Evolutionary conservation across 2,888 invertebrate genomes (phyloP).

Genomic region (Ligdia adustata): DNA sequence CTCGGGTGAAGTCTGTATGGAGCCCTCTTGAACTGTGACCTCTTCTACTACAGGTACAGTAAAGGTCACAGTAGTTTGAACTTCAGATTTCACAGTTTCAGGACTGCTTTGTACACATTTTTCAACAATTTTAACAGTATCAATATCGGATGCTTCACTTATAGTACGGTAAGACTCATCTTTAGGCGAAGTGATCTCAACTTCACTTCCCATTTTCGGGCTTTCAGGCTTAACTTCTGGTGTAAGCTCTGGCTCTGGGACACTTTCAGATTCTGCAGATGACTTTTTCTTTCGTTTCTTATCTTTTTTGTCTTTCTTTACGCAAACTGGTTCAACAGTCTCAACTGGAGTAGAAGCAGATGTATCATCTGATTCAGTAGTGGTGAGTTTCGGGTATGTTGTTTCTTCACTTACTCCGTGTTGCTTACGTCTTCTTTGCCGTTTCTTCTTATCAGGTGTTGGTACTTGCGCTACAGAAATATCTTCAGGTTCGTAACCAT

Average conservation of each 20-base stretch:
- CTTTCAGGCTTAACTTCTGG: conserved; percentile 61
- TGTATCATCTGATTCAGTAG: conserved; percentile 69
- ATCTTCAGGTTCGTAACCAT: conserved; percentile 90
- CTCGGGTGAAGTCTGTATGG: conserved; percentile 85
- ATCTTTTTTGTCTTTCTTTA: conserved; percentile 61
- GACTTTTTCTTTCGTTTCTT: conserved; percentile 81
- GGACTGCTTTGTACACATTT: conserved; percentile 84
- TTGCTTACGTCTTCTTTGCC: conserved; percentile 70
- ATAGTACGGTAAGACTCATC: conserved; percentile 85
- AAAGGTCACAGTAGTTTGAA: conserved; percentile 81
- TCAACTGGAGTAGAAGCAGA: conserved; percentile 57
- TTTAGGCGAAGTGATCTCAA: conserved; percentile 78
- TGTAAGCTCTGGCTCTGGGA: conserved; percentile 41
- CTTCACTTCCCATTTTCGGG: conserved; percentile 76
- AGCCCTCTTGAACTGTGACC: conserved; percentile 82
- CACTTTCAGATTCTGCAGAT: conserved; percentile 40
- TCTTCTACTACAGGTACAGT: conserved; percentile 85
- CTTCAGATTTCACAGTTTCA: conserved; percentile 67
- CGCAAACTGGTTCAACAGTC: conserved; percentile 46
- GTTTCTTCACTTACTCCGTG: conserved; percentile 70
- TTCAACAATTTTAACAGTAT: conserved; percentile 87
- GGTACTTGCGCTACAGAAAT: conserved; percentile 73
- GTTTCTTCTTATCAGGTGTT: conserved; percentile 75
- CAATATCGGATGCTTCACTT: conserved; percentile 83
- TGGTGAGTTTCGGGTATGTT: conserved; percentile 64